Conservation (phyloP, 2,888 invertebrate genomes). For the Saturnia japonica region DNA sequence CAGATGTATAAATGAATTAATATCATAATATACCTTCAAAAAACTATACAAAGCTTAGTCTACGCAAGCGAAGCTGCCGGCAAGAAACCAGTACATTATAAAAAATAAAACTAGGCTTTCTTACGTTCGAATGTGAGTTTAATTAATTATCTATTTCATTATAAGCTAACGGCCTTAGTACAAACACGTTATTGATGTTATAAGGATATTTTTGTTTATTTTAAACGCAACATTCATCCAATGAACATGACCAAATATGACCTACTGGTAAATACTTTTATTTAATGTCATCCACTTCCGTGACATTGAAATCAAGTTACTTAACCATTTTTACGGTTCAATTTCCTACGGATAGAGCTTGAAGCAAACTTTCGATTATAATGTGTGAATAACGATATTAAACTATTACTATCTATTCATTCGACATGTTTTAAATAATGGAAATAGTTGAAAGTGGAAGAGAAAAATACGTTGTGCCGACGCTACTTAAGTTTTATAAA, state of each 20-base stretch:
- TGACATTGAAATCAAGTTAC: constrained; percentile 15
- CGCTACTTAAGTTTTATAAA: no score
- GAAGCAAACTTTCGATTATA: neutral
- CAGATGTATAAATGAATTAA: no score
- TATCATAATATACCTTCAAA: no score
- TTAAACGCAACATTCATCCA: neutral
- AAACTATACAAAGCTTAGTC: no score
- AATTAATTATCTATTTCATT: neutral
- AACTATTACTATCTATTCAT: neutral
- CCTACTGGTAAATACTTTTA: constrained; percentile 1
- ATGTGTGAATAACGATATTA: neutral
- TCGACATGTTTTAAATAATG: neutral
- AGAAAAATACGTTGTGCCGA: no score
- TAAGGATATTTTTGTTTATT: neutral
- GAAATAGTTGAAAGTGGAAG: no score
- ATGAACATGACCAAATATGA: constrained; percentile 7
- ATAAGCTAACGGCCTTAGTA: neutral
- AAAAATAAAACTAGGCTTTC: neutral
- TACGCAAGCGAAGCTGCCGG: no score
- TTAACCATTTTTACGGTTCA: constrained; percentile 13
- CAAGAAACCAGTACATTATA: neutral
- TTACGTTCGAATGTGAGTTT: neutral
- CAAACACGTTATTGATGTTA: neutral
- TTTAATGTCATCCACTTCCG: constrained; percentile 11
- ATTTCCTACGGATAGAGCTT: neutral